Percentiles rank a stretch among this genome's conserved stretches.
Evolutionary conservation across 1,140 invertebrate genomes (phyloP).

Genomic region (Nomia melanderi): DNA sequence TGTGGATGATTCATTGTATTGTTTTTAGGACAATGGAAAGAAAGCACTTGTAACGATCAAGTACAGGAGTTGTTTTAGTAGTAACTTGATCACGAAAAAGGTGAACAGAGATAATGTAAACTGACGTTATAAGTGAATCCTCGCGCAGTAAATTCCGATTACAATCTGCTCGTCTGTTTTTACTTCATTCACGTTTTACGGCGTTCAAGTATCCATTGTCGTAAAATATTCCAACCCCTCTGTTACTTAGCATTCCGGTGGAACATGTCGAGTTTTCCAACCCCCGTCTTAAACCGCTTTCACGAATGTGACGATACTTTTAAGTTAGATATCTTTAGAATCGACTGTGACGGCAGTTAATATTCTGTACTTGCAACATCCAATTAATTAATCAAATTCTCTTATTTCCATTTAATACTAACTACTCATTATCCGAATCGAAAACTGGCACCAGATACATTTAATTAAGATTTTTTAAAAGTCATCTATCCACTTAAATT

Average conservation of each 20-base stretch:
- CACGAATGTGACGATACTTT: not conserved
- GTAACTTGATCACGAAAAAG: not conserved
- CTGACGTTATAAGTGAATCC: not conserved
- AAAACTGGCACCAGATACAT: no score
- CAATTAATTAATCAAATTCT: no score
- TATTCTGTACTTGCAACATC: not conserved
- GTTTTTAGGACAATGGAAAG: no score
- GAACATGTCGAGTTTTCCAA: conserved; percentile 4
- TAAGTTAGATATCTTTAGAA: not conserved
- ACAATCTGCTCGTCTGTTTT: conserved; percentile 17
- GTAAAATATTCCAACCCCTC: conserved; percentile 19
- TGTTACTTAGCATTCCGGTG: conserved; percentile 2
- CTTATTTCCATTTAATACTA: no score
- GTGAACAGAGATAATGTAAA: no score
- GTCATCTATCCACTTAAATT: no score
- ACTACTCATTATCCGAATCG: no score
- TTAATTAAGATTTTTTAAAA: no score
- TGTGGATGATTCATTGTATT: no score
- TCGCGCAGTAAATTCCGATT: conserved; percentile 5
- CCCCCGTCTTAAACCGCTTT: conserved; percentile 4
- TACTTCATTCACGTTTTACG: conserved; percentile 15
- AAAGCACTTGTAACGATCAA: no score
- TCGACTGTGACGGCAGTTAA: not conserved
- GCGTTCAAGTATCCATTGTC: conserved; percentile 22
- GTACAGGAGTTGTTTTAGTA: not conserved